These are phyloP conservation scores for Oceanodroma leucorhoa DNA, from an alignment of 2,797 vertebrate genomes.

Conservation along the genomic window DNA sequence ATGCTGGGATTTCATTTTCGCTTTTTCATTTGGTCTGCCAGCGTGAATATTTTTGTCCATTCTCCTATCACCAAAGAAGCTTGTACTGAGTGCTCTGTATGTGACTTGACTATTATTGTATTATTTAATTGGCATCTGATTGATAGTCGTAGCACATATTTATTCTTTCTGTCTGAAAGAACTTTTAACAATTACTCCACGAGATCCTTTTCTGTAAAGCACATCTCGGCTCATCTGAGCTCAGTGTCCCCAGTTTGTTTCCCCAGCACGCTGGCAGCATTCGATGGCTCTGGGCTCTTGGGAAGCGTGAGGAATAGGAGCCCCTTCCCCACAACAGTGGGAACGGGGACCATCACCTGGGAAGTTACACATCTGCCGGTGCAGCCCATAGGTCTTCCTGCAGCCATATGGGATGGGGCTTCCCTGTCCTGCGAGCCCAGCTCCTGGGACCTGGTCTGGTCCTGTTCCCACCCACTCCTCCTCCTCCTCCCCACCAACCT, in stretches of 20 bases:
- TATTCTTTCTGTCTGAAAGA: not conserved
- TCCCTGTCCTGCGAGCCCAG: not conserved
- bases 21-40: not conserved
- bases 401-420: fast-evolving
- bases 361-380: fast-evolving
- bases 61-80: not conserved
- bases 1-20: not conserved
- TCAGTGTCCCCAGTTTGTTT: not conserved
- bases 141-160: not conserved
- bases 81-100: not conserved
- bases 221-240: not conserved
- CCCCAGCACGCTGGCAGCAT: fast-evolving
- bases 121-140: not conserved
- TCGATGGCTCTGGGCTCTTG: not conserved
- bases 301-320: fast-evolving
- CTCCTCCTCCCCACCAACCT: not conserved
- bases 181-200: not conserved
- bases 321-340: fast-evolving
- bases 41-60: not conserved
- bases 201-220: not conserved
- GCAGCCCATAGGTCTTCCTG: fast-evolving
- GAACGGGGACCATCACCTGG: fast-evolving
- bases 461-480: not conserved
- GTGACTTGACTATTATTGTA: not conserved
- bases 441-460: not conserved